These are phyloP conservation scores for Diachasmimorpha longicaudata DNA, from an alignment of 1,140 invertebrate genomes.

Conservation along the genomic window DNA sequence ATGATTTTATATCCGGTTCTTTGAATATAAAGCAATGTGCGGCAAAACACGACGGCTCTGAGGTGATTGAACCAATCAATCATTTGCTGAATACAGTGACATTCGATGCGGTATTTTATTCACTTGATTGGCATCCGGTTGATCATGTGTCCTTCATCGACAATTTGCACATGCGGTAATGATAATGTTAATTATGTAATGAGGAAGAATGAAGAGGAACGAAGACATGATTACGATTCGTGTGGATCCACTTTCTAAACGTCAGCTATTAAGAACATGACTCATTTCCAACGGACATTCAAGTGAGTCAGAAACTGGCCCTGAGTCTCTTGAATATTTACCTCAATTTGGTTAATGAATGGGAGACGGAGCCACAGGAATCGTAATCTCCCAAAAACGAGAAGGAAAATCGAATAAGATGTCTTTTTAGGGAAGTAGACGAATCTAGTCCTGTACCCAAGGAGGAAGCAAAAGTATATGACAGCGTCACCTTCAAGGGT, in stretches of 20 bases:
- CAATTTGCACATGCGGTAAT: slow-evolving; percentile 71
- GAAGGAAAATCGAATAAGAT: too few relatives aligned
- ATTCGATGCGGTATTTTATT: slow-evolving; percentile 95
- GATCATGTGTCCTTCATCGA: slow-evolving; percentile 98
- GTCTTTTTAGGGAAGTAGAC: slow-evolving; percentile 52
- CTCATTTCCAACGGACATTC: too few relatives aligned
- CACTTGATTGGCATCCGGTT: slow-evolving; percentile 95
- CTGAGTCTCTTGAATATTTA: background rate
- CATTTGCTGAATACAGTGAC: slow-evolving; percentile 80
- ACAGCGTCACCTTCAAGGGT: slow-evolving; percentile 91
- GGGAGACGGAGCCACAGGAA: too few relatives aligned
- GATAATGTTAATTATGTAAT: background rate
- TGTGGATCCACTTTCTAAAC: too few relatives aligned
- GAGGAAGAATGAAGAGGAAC: too few relatives aligned
- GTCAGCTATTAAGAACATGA: too few relatives aligned
- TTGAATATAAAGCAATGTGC: slow-evolving; percentile 92
- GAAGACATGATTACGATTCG: too few relatives aligned
- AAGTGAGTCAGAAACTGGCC: too few relatives aligned
- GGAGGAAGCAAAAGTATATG: slow-evolving; percentile 82
- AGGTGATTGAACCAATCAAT: slow-evolving; percentile 93
- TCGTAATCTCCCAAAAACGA: too few relatives aligned
- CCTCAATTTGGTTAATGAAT: background rate
- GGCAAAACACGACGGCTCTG: slow-evolving; percentile 87
- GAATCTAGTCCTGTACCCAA: slow-evolving; percentile 48
- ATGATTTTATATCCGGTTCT: slow-evolving; percentile 96